A percentile compares a stretch with the other conserved stretches of the same genome.
Evolutionary conservation across 1,140 invertebrate species (phyloP).

Genomic region (Myzus persicae): DNA sequence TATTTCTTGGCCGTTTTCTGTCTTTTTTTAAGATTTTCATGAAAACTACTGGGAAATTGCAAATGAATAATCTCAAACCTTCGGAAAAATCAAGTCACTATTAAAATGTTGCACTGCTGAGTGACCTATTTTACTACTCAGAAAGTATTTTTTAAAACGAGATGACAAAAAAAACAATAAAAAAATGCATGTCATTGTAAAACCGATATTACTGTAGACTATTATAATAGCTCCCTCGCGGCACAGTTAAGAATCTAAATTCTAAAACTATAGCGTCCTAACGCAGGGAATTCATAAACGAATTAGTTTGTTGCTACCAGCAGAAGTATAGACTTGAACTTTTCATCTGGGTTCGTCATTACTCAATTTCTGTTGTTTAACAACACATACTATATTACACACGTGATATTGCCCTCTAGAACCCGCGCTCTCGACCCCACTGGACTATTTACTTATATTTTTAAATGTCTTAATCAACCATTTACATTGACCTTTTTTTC

Average conservation of each 20-base stretch:
- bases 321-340: slow-evolving; percentile 23
- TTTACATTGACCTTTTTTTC: slow-evolving; percentile 35
- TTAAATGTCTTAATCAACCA: slow-evolving; percentile 52
- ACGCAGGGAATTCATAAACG: background rate
- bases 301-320: slow-evolving; percentile 35
- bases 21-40: background rate
- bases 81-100: background rate
- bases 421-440: slow-evolving; percentile 12
- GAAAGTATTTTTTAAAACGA: background rate
- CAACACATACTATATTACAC: background rate
- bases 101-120: background rate
- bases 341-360: background rate
- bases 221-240: background rate
- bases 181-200: background rate
- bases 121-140: background rate
- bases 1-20: background rate
- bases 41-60: background rate
- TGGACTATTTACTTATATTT: slow-evolving; percentile 46
- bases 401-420: background rate
- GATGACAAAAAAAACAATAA: background rate
- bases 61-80: background rate
- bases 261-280: background rate
- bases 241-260: background rate
- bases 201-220: background rate
- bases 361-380: slow-evolving; percentile 31